These are phyloP conservation scores for Melanotaenia maccullochi DNA, from an alignment of 2,797 vertebrate species.

Conservation along the genomic window DNA sequence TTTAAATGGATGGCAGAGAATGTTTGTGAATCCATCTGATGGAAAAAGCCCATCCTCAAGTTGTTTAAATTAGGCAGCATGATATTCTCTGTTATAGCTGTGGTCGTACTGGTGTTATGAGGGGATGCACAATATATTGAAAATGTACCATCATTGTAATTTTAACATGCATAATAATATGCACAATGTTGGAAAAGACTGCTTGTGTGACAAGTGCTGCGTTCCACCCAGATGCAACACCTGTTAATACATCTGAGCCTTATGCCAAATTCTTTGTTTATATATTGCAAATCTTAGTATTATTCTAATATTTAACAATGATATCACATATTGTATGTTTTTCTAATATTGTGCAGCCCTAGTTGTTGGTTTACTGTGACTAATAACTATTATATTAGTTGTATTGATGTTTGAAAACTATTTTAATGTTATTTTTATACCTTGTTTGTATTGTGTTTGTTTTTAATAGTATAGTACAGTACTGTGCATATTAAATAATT, in stretches of 20 bases:
- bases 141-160: neutral
- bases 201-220: too few species aligned
- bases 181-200: neutral
- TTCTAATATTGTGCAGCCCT: neutral
- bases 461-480: slow-evolving; percentile 3
- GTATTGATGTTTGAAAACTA: neutral
- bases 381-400: slow-evolving; percentile 6
- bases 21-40: slow-evolving; percentile 55
- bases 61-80: slow-evolving; percentile 53
- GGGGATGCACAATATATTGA: neutral
- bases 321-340: neutral
- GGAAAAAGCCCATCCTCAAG: slow-evolving; percentile 22
- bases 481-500: slow-evolving; percentile 1
- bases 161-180: neutral
- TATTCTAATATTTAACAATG: neutral
- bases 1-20: slow-evolving; percentile 56
- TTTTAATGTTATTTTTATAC: neutral
- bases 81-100: slow-evolving; percentile 31
- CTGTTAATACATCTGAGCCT: neutral
- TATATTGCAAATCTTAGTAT: too few species aligned
- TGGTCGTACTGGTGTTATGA: slow-evolving; percentile 21
- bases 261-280: too few species aligned
- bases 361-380: slow-evolving; percentile 32
- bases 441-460: slow-evolving; percentile 6
- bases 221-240: neutral